Base-by-base conservation (phyloP, 2,113 vertebrate species). In the Saimiri boliviensis region DNA sequence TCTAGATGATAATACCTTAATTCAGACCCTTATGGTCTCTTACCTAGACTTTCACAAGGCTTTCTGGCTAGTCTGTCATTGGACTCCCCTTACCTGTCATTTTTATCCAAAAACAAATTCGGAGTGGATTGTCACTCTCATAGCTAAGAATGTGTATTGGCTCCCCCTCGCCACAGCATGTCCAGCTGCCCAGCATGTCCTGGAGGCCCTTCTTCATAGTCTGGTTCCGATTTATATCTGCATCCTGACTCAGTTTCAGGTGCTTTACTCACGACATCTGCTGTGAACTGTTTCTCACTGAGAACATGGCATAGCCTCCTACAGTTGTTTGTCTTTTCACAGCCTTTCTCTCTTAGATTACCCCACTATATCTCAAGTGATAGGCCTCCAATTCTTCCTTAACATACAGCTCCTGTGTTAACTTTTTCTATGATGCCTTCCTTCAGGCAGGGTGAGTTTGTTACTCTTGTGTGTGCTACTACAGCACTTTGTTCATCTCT, bases 131-230 rank as follows among this genome's bases (percentile, higher is more conserved):
- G 54, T 89, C 35, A 70, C 30, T 70, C 76, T 54, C 17, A 7
- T n/a, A 11, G 30, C 96, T 92, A 83, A 86, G 85, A 85, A 73
- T 90, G 56, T 94, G 21, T 82, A 89, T 86, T 70, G 54, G 25
- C 45, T 86, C 49, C 49, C 37, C 19, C 14, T 96, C 86, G 52
- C 84, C 35, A 14, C 35, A 93, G 45, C n/a, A n/a, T n/a, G n/a
- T 60, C 7, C 14, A 71, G n/a, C 42, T 91, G 37, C 60, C 37
- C 49, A 10, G 27, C 45, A 32, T 70, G 23, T 66, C 45, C 52
- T 94, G 1, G 42, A 79, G n/a, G 49, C 42, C 42, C 40, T 92
- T 86, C 47, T 92, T 86, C 19, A 54, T 19, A 74, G 14, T 7
- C 14, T 94, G 45, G 27, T 76, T 14, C 56, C 68, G 35, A 49